These are phyloP conservation scores for Podargus strigoides DNA, from an alignment of 2,797 vertebrate species.

Conservation along the genomic window DNA sequence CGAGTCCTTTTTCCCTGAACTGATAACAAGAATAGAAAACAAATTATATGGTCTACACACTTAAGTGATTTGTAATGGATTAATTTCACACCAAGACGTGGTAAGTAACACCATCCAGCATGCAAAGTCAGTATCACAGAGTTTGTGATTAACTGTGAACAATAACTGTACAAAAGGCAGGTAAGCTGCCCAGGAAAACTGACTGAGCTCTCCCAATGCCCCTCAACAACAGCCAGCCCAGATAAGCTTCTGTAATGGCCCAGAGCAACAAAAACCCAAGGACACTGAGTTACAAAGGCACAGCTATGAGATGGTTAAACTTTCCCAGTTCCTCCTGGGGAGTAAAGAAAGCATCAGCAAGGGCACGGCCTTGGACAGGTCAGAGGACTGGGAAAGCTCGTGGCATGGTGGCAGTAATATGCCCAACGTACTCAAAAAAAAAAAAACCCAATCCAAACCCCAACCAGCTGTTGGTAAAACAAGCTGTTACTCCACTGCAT, in stretches of 20 bases:
- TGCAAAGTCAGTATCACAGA: background rate
- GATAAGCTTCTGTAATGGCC: background rate
- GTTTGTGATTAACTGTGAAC: constrained; percentile 1
- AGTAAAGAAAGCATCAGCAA: background rate
- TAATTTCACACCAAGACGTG: constrained; percentile 32
- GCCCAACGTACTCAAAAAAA: background rate
- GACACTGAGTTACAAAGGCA: background rate
- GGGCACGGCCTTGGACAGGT: background rate
- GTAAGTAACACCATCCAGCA: constrained; percentile 40
- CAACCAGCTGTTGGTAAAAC: background rate
- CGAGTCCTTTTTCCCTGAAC: background rate
- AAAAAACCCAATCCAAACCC: fast-evolving
- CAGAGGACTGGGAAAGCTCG: background rate
- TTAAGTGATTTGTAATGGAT: constrained; percentile 46
- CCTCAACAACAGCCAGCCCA: background rate
- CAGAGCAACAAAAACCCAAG: background rate
- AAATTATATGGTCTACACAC: constrained; percentile 42
- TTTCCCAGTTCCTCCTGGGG: background rate
- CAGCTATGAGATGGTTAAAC: background rate
- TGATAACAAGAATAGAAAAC: constrained; percentile 40
- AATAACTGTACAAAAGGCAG: background rate
- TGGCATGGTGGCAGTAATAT: background rate
- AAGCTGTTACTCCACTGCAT: fast-evolving
- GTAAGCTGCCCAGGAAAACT: background rate
- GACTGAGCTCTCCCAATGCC: background rate